These are phyloP conservation scores for Caenorhabditis inopinata DNA, from an alignment of 1,140 invertebrate species.

Conservation along the genomic window DNA sequence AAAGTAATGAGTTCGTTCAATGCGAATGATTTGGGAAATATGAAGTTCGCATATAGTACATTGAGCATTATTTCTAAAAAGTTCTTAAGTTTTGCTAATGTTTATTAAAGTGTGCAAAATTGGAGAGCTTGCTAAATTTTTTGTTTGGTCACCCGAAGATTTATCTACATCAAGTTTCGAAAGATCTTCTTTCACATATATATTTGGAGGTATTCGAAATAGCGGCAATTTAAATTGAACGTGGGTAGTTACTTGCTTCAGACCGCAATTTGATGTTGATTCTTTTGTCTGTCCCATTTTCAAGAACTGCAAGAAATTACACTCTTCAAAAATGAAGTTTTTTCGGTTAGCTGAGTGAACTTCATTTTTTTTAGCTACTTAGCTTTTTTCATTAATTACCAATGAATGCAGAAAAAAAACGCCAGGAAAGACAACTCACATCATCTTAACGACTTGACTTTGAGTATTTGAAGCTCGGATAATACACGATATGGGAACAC, in stretches of 20 bases:
- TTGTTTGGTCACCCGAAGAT: background rate
- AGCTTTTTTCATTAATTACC: background rate
- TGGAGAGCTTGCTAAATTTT: background rate
- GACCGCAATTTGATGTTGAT: no score
- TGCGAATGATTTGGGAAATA: background rate
- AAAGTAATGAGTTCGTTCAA: no score
- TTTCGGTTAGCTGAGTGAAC: background rate
- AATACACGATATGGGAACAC: background rate
- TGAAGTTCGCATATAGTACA: background rate
- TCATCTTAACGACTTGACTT: constrained; percentile 22
- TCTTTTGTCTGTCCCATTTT: no score
- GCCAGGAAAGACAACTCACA: constrained; percentile 4
- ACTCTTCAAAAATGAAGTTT: background rate
- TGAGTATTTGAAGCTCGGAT: background rate
- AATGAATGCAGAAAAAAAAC: background rate
- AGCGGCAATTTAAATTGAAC: no score
- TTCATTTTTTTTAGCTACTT: background rate
- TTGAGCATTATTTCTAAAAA: no score
- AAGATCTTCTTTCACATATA: no score
- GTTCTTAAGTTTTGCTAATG: background rate
- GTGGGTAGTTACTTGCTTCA: no score
- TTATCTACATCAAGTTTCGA: no score
- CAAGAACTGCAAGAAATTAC: no score
- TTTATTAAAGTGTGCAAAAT: background rate
- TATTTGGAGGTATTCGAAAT: no score